Evolutionary conservation across 1,140 invertebrate genomes (phyloP).

Genomic region (Chymomyza costata): DNA sequence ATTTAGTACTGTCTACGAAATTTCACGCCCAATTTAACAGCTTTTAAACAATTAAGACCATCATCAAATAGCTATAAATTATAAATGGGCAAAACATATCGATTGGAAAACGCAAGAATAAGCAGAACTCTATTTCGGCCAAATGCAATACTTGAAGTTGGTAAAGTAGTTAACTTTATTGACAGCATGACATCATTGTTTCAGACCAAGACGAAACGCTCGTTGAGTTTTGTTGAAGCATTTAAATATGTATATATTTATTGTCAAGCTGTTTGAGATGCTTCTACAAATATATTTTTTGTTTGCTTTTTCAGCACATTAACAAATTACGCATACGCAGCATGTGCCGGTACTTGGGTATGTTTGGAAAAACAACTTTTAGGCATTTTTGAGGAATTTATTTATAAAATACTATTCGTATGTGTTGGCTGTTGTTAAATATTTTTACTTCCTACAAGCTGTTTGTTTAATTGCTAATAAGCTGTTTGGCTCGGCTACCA

Average conservation of each 20-base stretch:
- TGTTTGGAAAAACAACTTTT: conserved; percentile 30
- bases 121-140: background rate
- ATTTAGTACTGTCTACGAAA: conserved; percentile 16
- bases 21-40: conserved; percentile 52
- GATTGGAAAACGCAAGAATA: background rate
- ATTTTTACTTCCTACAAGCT: background rate
- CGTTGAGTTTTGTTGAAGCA: conserved; percentile 26
- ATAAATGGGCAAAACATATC: conserved; percentile 4
- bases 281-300: conserved; percentile 4
- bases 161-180: conserved; percentile 9
- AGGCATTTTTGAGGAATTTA: background rate
- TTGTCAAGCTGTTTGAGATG: conserved; percentile 10
- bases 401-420: background rate
- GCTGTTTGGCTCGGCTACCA: too few species aligned
- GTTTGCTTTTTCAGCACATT: background rate
- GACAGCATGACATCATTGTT: conserved; percentile 53
- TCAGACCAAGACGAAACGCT: conserved; percentile 4
- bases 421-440: background rate
- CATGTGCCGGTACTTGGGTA: conserved; percentile 61
- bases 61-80: conserved; percentile 21
- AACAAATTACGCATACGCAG: conserved; percentile 53
- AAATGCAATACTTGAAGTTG: background rate
- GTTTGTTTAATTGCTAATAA: background rate
- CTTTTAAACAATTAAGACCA: conserved; percentile 19
- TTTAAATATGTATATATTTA: conserved; percentile 37